These are phyloP conservation scores for Panthera uncia DNA, from an alignment of 2,113 vertebrate genomes.

Conservation along the genomic window DNA sequence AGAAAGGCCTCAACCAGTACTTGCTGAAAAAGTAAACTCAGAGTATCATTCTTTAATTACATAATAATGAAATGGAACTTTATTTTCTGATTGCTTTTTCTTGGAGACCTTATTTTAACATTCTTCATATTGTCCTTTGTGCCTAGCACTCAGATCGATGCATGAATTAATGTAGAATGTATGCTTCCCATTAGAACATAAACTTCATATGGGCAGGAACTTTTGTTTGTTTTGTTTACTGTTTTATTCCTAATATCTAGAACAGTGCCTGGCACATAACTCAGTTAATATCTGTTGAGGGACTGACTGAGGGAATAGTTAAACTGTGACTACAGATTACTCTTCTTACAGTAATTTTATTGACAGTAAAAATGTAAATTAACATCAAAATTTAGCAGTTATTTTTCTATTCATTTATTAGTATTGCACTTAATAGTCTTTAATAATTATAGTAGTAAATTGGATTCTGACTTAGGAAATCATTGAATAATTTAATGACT, in stretches of 20 bases:
- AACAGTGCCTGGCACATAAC: not conserved
- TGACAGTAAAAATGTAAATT: constrained; percentile 4
- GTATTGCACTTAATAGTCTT: not conserved
- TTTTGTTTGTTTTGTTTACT: not conserved
- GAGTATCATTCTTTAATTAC: not conserved
- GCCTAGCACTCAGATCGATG: not conserved
- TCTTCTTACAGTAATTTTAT: not conserved
- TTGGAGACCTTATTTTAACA: not conserved
- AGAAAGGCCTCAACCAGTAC: not conserved
- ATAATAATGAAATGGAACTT: not conserved
- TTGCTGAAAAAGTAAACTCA: not conserved
- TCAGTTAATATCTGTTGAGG: not conserved
- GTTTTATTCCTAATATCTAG: not conserved
- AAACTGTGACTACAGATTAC: not conserved
- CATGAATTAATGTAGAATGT: not conserved
- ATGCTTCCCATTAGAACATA: not conserved
- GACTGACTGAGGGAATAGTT: not conserved
- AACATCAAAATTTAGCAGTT: not conserved
- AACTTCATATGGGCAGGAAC: not conserved
- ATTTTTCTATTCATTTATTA: constrained; percentile 21
- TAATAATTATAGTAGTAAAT: not conserved
- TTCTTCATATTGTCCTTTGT: not conserved
- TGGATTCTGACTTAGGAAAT: not conserved
- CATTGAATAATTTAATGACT: not conserved
- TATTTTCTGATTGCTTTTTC: not conserved